These are phyloP conservation scores for Ctenomys sociabilis DNA, from an alignment of 2,113 vertebrate species.

Conservation along the genomic window DNA sequence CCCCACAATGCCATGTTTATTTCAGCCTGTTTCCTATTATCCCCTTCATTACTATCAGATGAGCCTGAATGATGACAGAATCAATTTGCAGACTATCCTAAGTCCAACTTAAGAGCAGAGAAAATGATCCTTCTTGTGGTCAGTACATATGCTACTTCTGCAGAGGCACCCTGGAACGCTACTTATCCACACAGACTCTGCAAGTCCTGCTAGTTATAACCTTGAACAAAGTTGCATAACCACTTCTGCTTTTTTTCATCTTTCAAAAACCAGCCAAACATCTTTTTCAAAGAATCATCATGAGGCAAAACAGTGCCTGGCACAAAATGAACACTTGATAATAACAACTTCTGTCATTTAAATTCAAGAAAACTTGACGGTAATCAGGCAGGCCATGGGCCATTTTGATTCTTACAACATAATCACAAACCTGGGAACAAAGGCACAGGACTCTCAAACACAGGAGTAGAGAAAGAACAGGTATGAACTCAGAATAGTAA, in stretches of 20 bases:
- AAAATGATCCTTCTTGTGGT: constrained; percentile 11
- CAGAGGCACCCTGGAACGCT: neutral
- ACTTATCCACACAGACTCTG: neutral
- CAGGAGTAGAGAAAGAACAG: neutral
- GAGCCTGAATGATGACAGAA: neutral
- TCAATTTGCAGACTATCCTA: neutral
- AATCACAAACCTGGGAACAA: neutral
- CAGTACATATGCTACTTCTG: neutral
- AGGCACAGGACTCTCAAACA: constrained; percentile 22
- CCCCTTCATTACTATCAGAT: neutral
- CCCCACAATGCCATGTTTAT: neutral
- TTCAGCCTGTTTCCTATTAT: neutral
- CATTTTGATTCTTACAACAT: constrained; percentile 11
- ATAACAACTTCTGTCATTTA: neutral
- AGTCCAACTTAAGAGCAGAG: neutral
- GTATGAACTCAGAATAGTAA: neutral
- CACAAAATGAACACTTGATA: neutral
- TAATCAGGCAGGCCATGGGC: neutral
- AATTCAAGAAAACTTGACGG: neutral
- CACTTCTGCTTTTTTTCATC: neutral
- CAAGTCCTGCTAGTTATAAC: neutral
- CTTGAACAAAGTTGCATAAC: neutral
- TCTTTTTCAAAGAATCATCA: constrained; percentile 3
- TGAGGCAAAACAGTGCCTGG: neutral
- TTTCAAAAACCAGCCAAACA: neutral